phyloP scores from a whole-genome alignment of 2,113 vertebrate species.

The Hypocryptadius cinnamomeus region DNA sequence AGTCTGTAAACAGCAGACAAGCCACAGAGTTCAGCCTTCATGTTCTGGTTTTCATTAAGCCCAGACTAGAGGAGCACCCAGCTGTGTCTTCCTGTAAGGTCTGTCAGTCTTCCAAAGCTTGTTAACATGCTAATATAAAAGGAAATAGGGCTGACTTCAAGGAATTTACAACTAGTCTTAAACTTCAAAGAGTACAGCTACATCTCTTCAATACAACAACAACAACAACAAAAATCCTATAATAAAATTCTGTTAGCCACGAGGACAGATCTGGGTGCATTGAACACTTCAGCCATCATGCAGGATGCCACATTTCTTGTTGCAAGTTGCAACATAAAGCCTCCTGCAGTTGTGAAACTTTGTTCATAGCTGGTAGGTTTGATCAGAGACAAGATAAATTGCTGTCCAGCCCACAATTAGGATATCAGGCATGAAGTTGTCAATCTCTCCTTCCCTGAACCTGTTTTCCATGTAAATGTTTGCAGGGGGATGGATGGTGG shows the following conservation, averaged over 20 bases:
- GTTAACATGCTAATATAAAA: constrained; percentile 82
- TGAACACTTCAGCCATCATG: background rate
- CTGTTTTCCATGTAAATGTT: constrained; percentile 19
- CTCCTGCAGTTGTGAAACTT: constrained; percentile 43
- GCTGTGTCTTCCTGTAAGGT: constrained; percentile 76
- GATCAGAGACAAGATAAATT: constrained; percentile 47
- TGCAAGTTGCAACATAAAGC: constrained; percentile 25
- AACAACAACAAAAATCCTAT: constrained; percentile 8
- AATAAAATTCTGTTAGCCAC: constrained; percentile 25
- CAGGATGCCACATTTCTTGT: background rate
- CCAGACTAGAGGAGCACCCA: constrained; percentile 69
- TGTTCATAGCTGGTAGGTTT: background rate
- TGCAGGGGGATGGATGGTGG: background rate
- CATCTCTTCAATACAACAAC: constrained; percentile 32
- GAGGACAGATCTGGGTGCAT: background rate
- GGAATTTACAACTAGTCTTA: constrained; percentile 80
- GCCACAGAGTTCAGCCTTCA: constrained; percentile 20
- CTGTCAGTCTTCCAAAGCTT: constrained; percentile 77
- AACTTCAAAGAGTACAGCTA: constrained; percentile 74
- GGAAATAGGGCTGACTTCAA: constrained; percentile 75
- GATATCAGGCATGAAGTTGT: background rate
- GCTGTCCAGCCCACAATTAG: constrained; percentile 23
- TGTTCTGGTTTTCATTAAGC: constrained; percentile 76
- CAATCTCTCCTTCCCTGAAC: constrained; percentile 27
- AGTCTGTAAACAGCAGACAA: constrained; percentile 68